A percentile compares a stretch with the other conserved stretches of the same genome.
These are phyloP conservation scores for Anastrepha obliqua DNA, from an alignment of 1,140 invertebrate genomes.

Conservation along the genomic window DNA sequence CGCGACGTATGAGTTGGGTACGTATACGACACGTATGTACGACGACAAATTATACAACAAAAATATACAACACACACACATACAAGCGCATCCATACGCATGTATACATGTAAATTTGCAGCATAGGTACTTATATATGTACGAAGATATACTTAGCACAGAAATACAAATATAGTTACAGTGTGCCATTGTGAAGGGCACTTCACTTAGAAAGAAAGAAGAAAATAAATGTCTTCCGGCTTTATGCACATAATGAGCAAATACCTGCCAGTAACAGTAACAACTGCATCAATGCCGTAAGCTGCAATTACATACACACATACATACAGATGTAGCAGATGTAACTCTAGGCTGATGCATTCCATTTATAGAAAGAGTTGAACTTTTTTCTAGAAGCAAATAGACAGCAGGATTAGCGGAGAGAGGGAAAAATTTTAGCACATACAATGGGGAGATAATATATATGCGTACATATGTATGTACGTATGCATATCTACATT, in stretches of 20 bases:
- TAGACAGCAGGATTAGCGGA: neutral
- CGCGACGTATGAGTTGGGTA: neutral
- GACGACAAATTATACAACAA: neutral
- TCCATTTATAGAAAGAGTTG: neutral
- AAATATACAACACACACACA: neutral
- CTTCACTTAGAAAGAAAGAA: neutral
- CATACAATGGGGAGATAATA: neutral
- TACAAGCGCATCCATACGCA: neutral
- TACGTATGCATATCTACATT: neutral
- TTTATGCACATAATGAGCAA: constrained; percentile 47
- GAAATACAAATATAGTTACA: neutral
- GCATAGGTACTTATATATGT: neutral
- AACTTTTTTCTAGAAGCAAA: neutral
- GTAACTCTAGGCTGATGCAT: neutral
- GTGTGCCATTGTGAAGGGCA: constrained; percentile 28
- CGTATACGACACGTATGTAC: constrained; percentile 28
- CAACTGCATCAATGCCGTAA: neutral
- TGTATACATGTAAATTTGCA: neutral
- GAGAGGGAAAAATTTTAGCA: neutral
- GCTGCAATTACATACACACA: neutral
- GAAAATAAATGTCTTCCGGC: constrained; percentile 34
- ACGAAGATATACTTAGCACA: neutral
- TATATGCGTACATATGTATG: neutral
- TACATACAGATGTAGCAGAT: neutral
- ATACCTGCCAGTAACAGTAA: neutral